Evolutionary conservation across 2,888 invertebrate species (phyloP).

Genomic region (Lepidocyrtoides sp.): DNA sequence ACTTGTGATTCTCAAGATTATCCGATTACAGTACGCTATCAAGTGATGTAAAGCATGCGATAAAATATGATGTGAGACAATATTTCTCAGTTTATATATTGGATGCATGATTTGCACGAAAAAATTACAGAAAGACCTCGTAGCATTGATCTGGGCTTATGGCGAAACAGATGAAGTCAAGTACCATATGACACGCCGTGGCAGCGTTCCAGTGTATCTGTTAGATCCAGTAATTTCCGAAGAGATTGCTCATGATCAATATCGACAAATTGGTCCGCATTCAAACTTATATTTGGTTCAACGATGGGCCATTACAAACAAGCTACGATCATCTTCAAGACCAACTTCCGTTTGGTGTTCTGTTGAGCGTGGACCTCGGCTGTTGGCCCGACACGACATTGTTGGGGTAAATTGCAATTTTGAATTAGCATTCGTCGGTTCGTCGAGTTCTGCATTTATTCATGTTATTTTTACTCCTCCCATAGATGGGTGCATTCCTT

Average conservation of each 20-base stretch:
- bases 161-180: constrained; percentile 59
- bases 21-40: constrained; percentile 46
- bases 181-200: constrained; percentile 65
- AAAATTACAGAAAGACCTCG: constrained; percentile 16
- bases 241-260: constrained; percentile 55
- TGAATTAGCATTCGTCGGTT: not conserved
- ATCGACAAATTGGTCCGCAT: constrained; percentile 56
- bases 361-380: constrained; percentile 59
- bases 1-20: constrained; percentile 67
- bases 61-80: not conserved
- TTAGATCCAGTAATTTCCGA: constrained; percentile 60
- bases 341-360: constrained; percentile 75
- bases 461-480: not conserved
- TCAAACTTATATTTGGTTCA: constrained; percentile 59
- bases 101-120: no score
- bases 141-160: constrained; percentile 71
- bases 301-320: constrained; percentile 56
- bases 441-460: not conserved
- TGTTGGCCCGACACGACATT: constrained; percentile 62
- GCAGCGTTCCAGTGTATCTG: constrained; percentile 58
- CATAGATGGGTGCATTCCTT: constrained; percentile 67
- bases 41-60: not conserved
- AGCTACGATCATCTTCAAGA: constrained; percentile 32
- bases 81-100: no score
- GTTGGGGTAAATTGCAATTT: constrained; percentile 69